Percentiles rank a stretch among this genome's conserved stretches.
These are phyloP conservation scores for Callimorpha dominula DNA, from an alignment of 2,888 invertebrate genomes.

Conservation along the genomic window DNA sequence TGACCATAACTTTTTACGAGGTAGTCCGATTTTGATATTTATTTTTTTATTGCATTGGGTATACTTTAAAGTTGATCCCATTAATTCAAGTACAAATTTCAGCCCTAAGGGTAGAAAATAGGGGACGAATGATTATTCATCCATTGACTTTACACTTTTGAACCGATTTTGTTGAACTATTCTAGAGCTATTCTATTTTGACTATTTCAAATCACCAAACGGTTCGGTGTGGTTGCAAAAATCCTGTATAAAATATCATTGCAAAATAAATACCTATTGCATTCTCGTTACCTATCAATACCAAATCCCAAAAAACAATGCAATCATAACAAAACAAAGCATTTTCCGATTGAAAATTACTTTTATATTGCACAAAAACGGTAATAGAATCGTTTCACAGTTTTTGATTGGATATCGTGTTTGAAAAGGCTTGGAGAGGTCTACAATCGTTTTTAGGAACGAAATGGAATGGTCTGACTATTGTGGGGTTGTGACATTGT, in stretches of 20 bases:
- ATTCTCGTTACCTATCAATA: conserved; percentile 14
- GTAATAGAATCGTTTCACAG: conserved; percentile 16
- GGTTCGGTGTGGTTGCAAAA: neutral
- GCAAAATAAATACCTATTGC: neutral
- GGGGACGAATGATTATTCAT: no score
- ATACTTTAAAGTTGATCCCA: no score
- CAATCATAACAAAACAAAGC: conserved; percentile 14
- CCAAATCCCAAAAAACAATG: conserved; percentile 15
- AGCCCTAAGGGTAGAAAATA: no score
- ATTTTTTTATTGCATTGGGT: no score
- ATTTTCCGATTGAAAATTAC: conserved; percentile 21
- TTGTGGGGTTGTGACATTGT: neutral
- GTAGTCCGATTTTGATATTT: no score
- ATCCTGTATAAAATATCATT: neutral
- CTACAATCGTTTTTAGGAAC: neutral
- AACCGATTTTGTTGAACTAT: no score
- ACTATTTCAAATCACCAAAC: neutral
- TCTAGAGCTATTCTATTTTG: neutral
- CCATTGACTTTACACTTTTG: no score
- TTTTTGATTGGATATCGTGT: conserved; percentile 16
- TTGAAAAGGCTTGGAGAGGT: neutral
- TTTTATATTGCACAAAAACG: conserved; percentile 21
- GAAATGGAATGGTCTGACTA: neutral
- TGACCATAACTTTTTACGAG: no score
- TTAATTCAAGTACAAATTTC: no score